Conservation (phyloP, 2,797 vertebrate species). For the Sebastes reedi region DNA sequence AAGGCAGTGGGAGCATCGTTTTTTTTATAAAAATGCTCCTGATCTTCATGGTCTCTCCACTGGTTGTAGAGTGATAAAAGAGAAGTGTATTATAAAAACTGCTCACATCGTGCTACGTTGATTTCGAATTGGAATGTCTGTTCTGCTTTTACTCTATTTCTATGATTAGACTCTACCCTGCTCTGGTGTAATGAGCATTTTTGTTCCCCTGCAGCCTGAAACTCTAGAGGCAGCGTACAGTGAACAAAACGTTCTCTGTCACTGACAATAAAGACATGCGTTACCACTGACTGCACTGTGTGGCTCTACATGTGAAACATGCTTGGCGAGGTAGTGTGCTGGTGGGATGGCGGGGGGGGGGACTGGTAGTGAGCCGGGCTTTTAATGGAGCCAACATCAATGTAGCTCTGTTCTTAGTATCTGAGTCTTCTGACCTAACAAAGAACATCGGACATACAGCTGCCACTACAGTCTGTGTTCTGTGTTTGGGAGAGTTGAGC, state of each 20-base stretch:
- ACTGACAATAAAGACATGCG: slow-evolving; percentile 48
- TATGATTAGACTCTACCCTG: background rate
- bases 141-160: no score
- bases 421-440: slow-evolving; percentile 37
- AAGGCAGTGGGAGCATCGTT: no score
- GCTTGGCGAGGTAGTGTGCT: background rate
- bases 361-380: slow-evolving; percentile 11
- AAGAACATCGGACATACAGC: background rate
- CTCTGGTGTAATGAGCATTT: slow-evolving; percentile 21
- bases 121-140: no score
- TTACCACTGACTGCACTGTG: slow-evolving; percentile 41
- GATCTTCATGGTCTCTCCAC: no score
- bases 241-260: slow-evolving; percentile 60
- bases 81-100: no score
- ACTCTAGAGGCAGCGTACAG: background rate
- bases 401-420: slow-evolving; percentile 28
- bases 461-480: background rate
- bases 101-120: no score
- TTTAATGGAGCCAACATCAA: slow-evolving; percentile 22
- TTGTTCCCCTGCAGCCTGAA: slow-evolving; percentile 16
- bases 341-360: background rate
- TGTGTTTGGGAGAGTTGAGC: background rate
- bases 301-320: slow-evolving; percentile 25
- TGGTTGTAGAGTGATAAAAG: no score
- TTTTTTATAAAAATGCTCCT: no score